Evolutionary conservation across 2,888 invertebrate genomes (phyloP).

Genomic region (Plagodis pulveraria): DNA sequence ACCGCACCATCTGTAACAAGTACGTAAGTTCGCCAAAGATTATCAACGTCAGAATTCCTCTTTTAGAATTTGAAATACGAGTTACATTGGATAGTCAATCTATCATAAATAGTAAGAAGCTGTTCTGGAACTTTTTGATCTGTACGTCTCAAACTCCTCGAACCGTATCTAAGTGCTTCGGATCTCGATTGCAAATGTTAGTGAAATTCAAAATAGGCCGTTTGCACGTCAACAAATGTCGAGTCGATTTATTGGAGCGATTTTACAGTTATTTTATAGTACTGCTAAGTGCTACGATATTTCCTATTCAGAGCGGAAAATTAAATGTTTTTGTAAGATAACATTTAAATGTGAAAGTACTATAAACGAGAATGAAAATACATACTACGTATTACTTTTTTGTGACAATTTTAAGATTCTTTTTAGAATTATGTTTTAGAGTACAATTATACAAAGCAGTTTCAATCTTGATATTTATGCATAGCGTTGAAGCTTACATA

Average conservation of each 20-base stretch:
- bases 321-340: slow-evolving; percentile 17
- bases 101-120: neutral
- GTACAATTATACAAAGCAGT: too few species aligned
- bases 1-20: too few species aligned
- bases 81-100: too few species aligned
- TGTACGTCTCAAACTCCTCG: slow-evolving; percentile 48
- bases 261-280: slow-evolving; percentile 59
- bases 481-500: too few species aligned
- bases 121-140: slow-evolving; percentile 18
- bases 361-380: too few species aligned
- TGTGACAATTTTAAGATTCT: too few species aligned
- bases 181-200: slow-evolving; percentile 73
- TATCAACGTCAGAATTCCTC: too few species aligned
- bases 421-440: too few species aligned
- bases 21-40: too few species aligned
- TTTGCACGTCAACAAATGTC: slow-evolving; percentile 69
- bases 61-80: too few species aligned
- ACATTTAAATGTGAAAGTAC: neutral
- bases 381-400: too few species aligned
- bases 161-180: slow-evolving; percentile 77
- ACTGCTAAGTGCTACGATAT: slow-evolving; percentile 28
- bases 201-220: slow-evolving; percentile 80
- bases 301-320: slow-evolving; percentile 6
- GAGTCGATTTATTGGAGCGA: slow-evolving; percentile 72
- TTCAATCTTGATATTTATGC: too few species aligned